Percentiles rank a stretch among this genome's conserved stretches.
phyloP scores from a whole-genome alignment of 2,888 invertebrate species.

The Ochropleura plecta region DNA sequence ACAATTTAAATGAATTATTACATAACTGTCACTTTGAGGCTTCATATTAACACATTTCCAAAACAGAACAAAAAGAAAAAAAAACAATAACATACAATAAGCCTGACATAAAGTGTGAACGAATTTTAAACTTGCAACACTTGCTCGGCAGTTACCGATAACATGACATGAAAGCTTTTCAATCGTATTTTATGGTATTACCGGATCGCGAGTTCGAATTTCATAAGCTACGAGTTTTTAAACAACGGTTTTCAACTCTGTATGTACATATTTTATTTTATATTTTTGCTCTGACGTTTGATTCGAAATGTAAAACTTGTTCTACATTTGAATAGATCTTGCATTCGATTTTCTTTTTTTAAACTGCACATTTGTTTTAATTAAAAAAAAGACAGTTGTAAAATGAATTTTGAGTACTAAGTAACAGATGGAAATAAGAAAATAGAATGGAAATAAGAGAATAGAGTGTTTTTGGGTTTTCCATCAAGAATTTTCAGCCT shows the following conservation, averaged over 20 bases:
- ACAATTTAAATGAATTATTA: too few relatives aligned
- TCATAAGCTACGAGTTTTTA: slow-evolving; percentile 49
- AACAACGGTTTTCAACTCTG: slow-evolving; percentile 35
- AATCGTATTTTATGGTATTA: slow-evolving; percentile 57
- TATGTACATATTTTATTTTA: slow-evolving; percentile 41
- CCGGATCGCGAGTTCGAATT: slow-evolving; percentile 57
- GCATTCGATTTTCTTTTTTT: slow-evolving; percentile 2
- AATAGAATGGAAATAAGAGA: too few relatives aligned
- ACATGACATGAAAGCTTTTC: slow-evolving; percentile 57
- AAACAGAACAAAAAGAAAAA: slow-evolving; percentile 32
- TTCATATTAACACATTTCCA: background rate
- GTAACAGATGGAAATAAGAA: too few relatives aligned
- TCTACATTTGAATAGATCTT: slow-evolving; percentile 32
- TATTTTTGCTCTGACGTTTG: slow-evolving; percentile 36
- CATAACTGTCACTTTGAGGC: background rate
- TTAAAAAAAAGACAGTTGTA: rapidly evolving
- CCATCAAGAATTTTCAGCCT: too few relatives aligned
- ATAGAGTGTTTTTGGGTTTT: too few relatives aligned
- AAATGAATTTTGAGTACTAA: background rate
- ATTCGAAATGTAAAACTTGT: slow-evolving; percentile 27
- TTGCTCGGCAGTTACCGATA: slow-evolving; percentile 57
- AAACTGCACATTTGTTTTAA: background rate
- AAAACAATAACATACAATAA: slow-evolving; percentile 25
- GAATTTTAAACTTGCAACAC: slow-evolving; percentile 73
- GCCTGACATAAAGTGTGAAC: slow-evolving; percentile 62